Evolutionary conservation across 2,113 vertebrate species (phyloP).

Genomic region (Dasyprocta punctata): DNA sequence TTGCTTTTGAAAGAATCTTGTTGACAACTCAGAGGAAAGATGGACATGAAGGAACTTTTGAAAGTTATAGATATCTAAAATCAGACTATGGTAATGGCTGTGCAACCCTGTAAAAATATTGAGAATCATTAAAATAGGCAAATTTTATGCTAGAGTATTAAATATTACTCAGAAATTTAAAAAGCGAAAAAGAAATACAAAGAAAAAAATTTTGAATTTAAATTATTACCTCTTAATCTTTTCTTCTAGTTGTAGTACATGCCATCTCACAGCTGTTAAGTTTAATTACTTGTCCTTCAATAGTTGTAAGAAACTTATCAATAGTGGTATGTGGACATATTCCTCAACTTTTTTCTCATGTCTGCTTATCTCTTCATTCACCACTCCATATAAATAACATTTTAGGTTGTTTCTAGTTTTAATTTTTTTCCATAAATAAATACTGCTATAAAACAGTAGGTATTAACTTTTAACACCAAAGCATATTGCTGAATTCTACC

Average conservation of each 20-base stretch:
- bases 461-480: not conserved
- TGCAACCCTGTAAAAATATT: not conserved
- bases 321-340: not conserved
- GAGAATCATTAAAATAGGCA: not conserved
- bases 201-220: not conserved
- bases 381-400: not conserved
- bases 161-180: not conserved
- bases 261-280: not conserved
- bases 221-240: not conserved
- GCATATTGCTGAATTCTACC: not conserved
- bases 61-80: not conserved
- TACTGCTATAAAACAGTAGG: not conserved
- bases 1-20: not conserved
- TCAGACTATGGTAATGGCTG: not conserved
- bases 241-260: not conserved
- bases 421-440: not conserved
- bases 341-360: not conserved
- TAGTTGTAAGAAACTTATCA: not conserved
- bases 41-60: not conserved
- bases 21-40: not conserved
- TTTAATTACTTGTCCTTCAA: not conserved
- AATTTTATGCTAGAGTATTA: not conserved
- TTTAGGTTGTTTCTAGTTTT: not conserved
- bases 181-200: not conserved
- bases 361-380: not conserved